A percentile compares a stretch with the other conserved stretches of the same genome.
phyloP scores from a whole-genome alignment of 2,888 invertebrate species.

The Oasisia sp. region DNA sequence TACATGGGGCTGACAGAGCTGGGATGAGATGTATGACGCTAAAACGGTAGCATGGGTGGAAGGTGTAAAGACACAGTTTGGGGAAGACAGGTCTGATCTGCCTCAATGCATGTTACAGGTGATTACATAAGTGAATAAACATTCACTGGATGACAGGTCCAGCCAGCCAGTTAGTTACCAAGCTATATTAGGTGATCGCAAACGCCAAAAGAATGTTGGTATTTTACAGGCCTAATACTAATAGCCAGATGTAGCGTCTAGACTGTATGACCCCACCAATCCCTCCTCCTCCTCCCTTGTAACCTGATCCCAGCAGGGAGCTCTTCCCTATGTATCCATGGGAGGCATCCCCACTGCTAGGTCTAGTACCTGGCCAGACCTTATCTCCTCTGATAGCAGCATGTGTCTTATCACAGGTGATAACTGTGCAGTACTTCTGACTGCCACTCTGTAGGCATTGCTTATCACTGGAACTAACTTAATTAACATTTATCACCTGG shows the following conservation, averaged over 20 bases:
- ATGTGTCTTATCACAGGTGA: not conserved
- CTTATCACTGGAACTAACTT: conserved; percentile 6
- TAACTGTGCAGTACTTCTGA: not conserved
- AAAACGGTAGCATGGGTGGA: not conserved
- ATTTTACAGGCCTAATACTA: not conserved
- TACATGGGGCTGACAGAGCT: no score
- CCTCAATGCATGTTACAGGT: not conserved
- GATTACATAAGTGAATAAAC: not conserved
- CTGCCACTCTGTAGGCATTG: not conserved
- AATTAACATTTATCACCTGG: conserved; percentile 1
- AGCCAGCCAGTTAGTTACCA: not conserved
- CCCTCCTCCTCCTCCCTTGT: not conserved
- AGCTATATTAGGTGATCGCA: not conserved
- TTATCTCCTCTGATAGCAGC: not conserved
- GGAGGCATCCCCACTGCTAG: not conserved
- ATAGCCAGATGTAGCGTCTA: not conserved
- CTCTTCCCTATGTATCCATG: not conserved
- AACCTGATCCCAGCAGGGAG: not conserved
- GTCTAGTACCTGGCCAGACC: not conserved
- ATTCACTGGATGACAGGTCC: not conserved
- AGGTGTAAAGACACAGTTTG: not conserved
- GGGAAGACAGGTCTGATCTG: not conserved
- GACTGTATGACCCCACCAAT: not conserved
- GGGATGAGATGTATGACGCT: not conserved
- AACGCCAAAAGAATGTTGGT: not conserved